phyloP scores from a whole-genome alignment of 2,888 invertebrate species.

The Erebia palarica region DNA sequence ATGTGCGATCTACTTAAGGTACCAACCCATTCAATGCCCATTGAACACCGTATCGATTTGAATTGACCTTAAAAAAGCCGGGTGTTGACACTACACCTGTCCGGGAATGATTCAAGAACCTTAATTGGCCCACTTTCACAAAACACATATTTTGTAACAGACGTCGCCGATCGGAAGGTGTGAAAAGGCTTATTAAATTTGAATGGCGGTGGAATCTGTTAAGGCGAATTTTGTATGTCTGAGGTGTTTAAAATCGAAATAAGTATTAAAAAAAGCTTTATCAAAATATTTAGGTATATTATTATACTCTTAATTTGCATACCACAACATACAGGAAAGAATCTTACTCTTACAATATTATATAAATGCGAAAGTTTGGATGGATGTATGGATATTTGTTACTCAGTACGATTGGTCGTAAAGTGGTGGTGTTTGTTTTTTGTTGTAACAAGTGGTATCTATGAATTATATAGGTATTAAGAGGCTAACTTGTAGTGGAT shows the following conservation, averaged over 20 bases:
- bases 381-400: too few relatives aligned
- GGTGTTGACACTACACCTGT: conserved; percentile 32
- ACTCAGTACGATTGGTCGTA: too few relatives aligned
- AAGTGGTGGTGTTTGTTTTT: too few relatives aligned
- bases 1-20: background rate
- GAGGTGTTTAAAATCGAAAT: background rate
- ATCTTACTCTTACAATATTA: too few relatives aligned
- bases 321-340: too few relatives aligned
- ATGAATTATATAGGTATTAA: too few relatives aligned
- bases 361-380: too few relatives aligned
- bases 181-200: conserved; percentile 29
- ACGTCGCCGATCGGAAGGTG: conserved; percentile 27
- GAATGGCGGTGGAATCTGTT: conserved; percentile 8
- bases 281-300: too few relatives aligned
- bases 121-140: conserved; percentile 33
- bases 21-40: background rate
- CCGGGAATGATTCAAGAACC: conserved; percentile 14
- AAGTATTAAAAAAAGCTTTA: background rate
- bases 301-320: too few relatives aligned
- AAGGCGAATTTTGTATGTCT: conserved; percentile 12
- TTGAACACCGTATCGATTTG: conserved; percentile 10
- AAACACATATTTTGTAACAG: conserved; percentile 32
- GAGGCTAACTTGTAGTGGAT: too few relatives aligned
- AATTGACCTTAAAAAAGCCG: conserved; percentile 20
- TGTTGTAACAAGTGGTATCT: too few relatives aligned